These are phyloP conservation scores for Pterostichus niger DNA, from an alignment of 2,888 invertebrate species.

Conservation along the genomic window DNA sequence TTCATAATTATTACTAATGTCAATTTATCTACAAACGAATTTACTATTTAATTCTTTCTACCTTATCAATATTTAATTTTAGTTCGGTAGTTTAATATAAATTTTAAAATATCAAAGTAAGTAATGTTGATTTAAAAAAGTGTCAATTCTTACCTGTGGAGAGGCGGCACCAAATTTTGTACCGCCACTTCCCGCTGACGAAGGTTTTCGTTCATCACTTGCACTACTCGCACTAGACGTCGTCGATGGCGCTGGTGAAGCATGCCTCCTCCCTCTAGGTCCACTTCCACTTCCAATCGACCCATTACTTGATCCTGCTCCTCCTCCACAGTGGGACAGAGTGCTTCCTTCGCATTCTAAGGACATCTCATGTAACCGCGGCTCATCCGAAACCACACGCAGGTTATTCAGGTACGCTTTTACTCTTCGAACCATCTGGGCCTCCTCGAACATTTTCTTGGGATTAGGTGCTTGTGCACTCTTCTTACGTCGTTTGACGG, in stretches of 20 bases:
- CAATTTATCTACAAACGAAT: too few relatives aligned
- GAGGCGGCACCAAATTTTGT: constrained; percentile 88
- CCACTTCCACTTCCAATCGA: constrained; percentile 79
- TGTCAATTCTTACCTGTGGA: constrained; percentile 81
- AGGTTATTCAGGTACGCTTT: constrained; percentile 97
- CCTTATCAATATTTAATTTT: too few relatives aligned
- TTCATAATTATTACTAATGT: too few relatives aligned
- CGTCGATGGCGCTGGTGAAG: constrained; percentile 95
- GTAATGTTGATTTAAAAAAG: background rate
- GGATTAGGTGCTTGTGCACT: constrained; percentile 95
- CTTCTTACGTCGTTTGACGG: constrained; percentile 93
- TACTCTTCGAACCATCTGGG: constrained; percentile 98
- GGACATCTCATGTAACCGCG: constrained; percentile 92
- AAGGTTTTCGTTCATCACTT: constrained; percentile 83
- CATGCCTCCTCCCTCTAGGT: constrained; percentile 85
- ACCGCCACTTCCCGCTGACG: constrained; percentile 83
- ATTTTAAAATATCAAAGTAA: background rate
- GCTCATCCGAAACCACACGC: constrained; percentile 95
- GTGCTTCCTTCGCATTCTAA: constrained; percentile 88
- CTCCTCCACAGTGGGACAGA: constrained; percentile 69
- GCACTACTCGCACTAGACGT: constrained; percentile 95
- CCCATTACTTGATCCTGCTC: constrained; percentile 66
- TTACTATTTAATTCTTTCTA: too few relatives aligned
- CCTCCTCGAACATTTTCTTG: constrained; percentile 99
- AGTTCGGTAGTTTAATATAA: too few relatives aligned